These are phyloP conservation scores for Musca domestica DNA, from an alignment of 1,140 invertebrate species.

Conservation along the genomic window DNA sequence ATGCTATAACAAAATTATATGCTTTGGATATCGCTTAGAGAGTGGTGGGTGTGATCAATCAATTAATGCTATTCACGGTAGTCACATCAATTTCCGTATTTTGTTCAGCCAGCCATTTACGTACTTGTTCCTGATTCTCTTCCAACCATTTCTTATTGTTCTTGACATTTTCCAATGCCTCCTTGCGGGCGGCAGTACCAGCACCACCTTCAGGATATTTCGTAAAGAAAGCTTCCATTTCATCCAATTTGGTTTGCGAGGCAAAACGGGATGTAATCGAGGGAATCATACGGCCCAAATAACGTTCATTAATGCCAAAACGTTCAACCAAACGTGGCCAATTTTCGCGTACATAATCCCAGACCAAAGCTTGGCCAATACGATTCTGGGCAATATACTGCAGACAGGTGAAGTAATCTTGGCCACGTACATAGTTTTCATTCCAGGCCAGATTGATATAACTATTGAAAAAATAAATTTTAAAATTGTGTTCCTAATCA, in stretches of 20 bases:
- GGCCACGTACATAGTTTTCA: conserved; percentile 71
- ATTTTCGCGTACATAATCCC: conserved; percentile 77
- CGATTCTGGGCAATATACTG: conserved; percentile 69
- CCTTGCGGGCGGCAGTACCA: conserved; percentile 67
- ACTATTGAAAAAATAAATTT: too few relatives aligned
- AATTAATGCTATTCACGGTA: not conserved
- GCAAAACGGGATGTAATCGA: conserved; percentile 67
- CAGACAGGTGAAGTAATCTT: conserved; percentile 80
- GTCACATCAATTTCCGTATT: not conserved
- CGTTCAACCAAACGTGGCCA: conserved; percentile 72
- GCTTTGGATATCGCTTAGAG: conserved; percentile 4
- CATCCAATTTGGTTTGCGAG: conserved; percentile 66
- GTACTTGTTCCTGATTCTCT: conserved; percentile 57
- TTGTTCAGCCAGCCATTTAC: conserved; percentile 58
- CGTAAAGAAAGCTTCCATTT: conserved; percentile 78
- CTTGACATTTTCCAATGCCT: conserved; percentile 73
- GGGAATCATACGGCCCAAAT: conserved; percentile 73
- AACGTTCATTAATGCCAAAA: conserved; percentile 80
- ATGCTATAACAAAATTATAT: too few relatives aligned
- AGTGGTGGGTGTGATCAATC: not conserved
- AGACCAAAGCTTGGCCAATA: conserved; percentile 70
- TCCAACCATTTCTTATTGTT: conserved; percentile 80
- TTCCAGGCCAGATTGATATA: conserved; percentile 71
- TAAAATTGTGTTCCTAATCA: too few relatives aligned
- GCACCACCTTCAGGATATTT: conserved; percentile 84